Evolutionary conservation across 2,113 vertebrate species (phyloP).

Genomic region (Podarcis raffonei): DNA sequence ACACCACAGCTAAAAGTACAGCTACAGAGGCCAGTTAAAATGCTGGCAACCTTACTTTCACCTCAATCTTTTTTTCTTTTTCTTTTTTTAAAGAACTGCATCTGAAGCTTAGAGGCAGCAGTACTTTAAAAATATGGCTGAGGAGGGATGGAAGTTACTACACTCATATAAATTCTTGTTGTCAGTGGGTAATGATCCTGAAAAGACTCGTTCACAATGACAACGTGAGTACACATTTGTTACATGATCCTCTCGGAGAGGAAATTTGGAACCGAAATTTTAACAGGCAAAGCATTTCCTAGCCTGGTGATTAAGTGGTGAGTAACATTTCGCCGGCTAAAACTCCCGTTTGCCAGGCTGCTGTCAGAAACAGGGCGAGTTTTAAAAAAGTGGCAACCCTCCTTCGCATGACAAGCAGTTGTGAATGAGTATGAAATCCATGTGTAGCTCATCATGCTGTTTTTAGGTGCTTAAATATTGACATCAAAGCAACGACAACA

Average conservation of each 20-base stretch:
- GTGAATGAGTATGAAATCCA: not conserved
- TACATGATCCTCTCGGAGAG: not conserved
- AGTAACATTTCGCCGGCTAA: not conserved
- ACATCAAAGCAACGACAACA: not conserved
- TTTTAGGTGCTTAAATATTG: not conserved
- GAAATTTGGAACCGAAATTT: not conserved
- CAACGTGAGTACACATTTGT: not conserved
- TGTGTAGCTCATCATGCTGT: not conserved
- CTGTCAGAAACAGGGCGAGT: not conserved
- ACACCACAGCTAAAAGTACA: not conserved
- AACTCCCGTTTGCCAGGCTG: not conserved
- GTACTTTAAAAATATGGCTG: not conserved
- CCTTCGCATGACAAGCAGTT: not conserved
- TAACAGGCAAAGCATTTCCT: not conserved
- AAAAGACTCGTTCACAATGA: not conserved
- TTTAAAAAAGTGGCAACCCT: not conserved
- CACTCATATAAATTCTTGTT: not conserved
- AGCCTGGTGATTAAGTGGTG: not conserved
- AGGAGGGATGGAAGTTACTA: not conserved
- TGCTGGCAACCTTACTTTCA: not conserved
- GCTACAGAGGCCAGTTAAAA: not conserved
- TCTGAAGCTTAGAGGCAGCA: not conserved
- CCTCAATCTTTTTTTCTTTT: not conserved
- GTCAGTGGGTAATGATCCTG: conserved; percentile 9
- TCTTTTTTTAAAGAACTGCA: no score